Evolutionary conservation across 2,797 vertebrate species (phyloP).

Genomic region (Synaphobranchus kaupii): DNA sequence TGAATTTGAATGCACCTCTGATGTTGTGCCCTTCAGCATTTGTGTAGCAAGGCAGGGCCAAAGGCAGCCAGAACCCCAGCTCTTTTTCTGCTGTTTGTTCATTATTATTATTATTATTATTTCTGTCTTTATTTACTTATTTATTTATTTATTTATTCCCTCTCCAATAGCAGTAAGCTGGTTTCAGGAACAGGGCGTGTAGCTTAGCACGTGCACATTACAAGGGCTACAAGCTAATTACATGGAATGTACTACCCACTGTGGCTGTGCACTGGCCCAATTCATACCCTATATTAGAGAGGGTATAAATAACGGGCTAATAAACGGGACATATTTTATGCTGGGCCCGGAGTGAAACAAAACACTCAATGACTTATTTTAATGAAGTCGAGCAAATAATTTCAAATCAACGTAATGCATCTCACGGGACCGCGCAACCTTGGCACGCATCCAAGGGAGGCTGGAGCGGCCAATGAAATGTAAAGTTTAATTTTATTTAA

Average conservation of each 20-base stretch:
- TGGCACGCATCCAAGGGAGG: background rate
- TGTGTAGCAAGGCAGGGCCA: background rate
- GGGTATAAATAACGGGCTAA: slow-evolving; percentile 31
- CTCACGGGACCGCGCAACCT: background rate
- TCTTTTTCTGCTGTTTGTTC: background rate
- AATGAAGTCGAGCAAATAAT: slow-evolving; percentile 37
- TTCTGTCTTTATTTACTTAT: no score
- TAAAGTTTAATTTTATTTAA: background rate
- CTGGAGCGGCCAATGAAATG: slow-evolving; percentile 12
- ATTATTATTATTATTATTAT: background rate
- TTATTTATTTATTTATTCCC: background rate
- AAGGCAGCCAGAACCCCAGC: background rate
- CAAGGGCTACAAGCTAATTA: background rate
- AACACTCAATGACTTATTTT: slow-evolving; percentile 24
- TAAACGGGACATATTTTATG: slow-evolving; percentile 25
- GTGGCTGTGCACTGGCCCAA: background rate
- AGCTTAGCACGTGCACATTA: background rate
- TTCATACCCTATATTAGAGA: background rate
- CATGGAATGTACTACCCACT: background rate
- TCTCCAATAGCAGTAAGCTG: background rate
- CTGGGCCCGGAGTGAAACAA: slow-evolving; percentile 21
- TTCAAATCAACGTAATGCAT: slow-evolving; percentile 30
- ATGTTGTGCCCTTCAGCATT: background rate
- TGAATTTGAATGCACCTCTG: no score
- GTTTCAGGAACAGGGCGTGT: background rate